Evolutionary conservation across 2,888 invertebrate genomes (phyloP).

Genomic region (Macrophya annulata): DNA sequence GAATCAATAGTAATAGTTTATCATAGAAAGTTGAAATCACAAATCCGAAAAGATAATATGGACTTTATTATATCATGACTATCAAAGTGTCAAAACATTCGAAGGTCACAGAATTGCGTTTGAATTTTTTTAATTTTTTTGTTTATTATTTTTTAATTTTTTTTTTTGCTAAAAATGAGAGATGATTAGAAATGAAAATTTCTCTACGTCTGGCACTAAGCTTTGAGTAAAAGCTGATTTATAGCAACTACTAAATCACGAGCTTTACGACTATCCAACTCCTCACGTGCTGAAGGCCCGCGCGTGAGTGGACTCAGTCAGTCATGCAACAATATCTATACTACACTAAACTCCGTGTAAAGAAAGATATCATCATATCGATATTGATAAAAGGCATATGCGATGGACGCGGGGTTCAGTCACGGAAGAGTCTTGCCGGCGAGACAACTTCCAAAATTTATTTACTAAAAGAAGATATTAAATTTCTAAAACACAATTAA

Average conservation of each 20-base stretch:
- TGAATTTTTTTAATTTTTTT: neutral
- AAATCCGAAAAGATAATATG: neutral
- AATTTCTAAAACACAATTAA: neutral
- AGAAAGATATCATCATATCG: conserved; percentile 52
- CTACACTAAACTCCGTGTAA: conserved; percentile 31
- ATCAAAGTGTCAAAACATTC: neutral
- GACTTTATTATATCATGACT: neutral
- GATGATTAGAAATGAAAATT: neutral
- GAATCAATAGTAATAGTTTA: neutral
- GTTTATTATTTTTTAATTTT: too few relatives aligned
- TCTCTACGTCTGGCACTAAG: conserved; percentile 16
- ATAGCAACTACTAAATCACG: neutral
- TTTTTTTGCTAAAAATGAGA: neutral
- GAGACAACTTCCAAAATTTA: conserved; percentile 35
- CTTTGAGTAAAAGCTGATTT: conserved; percentile 43
- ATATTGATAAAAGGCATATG: conserved; percentile 52
- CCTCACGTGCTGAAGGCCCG: conserved; percentile 31
- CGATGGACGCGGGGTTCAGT: conserved; percentile 43
- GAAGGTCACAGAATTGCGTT: neutral
- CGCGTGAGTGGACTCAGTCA: conserved; percentile 40
- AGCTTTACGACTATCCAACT: neutral
- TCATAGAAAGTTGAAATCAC: neutral
- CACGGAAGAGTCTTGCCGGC: conserved; percentile 44
- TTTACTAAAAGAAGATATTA: neutral
- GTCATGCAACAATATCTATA: conserved; percentile 26